phyloP scores from a whole-genome alignment of 2,113 vertebrate species.

The Tychaedon coryphoeus region DNA sequence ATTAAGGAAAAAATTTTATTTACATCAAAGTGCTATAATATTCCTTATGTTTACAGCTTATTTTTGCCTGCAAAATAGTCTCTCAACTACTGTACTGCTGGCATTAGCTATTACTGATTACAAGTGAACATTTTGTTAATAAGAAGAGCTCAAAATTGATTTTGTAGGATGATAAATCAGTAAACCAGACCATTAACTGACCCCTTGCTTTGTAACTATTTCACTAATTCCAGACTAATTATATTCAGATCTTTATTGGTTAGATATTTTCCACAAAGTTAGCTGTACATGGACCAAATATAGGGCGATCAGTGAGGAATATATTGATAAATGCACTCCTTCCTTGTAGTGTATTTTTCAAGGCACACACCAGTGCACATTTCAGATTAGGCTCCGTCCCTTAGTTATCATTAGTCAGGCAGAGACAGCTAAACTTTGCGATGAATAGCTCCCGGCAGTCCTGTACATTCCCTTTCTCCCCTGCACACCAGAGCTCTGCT shows the following conservation, averaged over 20 bases:
- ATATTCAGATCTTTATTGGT: neutral
- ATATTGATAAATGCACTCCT: slow-evolving; percentile 50
- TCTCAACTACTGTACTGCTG: neutral
- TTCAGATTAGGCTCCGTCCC: slow-evolving; percentile 43
- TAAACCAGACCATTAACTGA: neutral
- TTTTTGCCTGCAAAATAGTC: slow-evolving; percentile 6
- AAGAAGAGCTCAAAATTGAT: slow-evolving; percentile 1
- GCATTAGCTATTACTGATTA: neutral
- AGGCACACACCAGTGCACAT: slow-evolving; percentile 15
- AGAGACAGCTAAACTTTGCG: slow-evolving; percentile 34
- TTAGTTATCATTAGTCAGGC: slow-evolving; percentile 55
- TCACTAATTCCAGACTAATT: slow-evolving; percentile 21
- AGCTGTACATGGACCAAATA: neutral
- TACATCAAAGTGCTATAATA: slow-evolving; percentile 21
- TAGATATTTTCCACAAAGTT: neutral
- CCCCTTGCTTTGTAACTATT: neutral
- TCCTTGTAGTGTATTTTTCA: slow-evolving; percentile 41
- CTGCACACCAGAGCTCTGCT: neutral
- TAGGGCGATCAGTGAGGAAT: neutral
- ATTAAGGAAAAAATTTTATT: slow-evolving; percentile 41
- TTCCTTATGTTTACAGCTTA: slow-evolving; percentile 5
- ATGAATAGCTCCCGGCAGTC: neutral
- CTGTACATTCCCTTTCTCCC: neutral
- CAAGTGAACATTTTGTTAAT: slow-evolving; percentile 21
- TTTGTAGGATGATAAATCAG: slow-evolving; percentile 6